phyloP scores from a whole-genome alignment of 2,888 invertebrate species.

The Yponomeuta plumbellus region DNA sequence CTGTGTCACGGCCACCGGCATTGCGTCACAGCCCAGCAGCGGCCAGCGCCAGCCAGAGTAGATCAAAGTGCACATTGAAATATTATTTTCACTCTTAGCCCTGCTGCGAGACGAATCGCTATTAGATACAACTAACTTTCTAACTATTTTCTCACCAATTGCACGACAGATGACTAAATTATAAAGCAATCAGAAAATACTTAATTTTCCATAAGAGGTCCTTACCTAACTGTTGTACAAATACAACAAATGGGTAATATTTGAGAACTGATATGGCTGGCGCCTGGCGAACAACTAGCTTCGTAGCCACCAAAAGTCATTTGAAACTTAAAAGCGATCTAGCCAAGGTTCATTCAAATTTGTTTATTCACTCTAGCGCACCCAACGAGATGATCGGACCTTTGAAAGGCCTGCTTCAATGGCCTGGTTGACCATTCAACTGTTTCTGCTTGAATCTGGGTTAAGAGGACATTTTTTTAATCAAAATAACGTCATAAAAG shows the following conservation, averaged over 20 bases:
- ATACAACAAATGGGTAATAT: not conserved
- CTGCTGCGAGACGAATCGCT: not conserved
- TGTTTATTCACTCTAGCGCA: constrained; percentile 1
- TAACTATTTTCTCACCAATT: not conserved
- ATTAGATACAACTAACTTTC: not conserved
- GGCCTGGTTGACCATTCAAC: not conserved
- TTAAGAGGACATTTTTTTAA: constrained; percentile 28
- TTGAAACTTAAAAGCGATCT: not conserved
- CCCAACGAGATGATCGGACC: not conserved
- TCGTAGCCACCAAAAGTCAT: too few relatives aligned
- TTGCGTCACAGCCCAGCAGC: constrained; percentile 8
- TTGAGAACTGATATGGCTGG: not conserved
- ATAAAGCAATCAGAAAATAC: not conserved
- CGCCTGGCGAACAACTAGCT: not conserved
- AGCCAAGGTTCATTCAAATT: not conserved
- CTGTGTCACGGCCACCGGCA: constrained; percentile 14
- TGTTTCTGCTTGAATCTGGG: constrained; percentile 30
- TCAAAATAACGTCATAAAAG: not conserved
- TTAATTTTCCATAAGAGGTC: not conserved
- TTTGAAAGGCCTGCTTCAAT: not conserved
- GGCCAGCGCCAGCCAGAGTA: constrained; percentile 2
- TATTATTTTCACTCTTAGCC: not conserved
- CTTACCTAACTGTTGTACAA: not conserved
- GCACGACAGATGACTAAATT: not conserved
- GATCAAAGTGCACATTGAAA: not conserved